These are phyloP conservation scores for Drosophila obscura DNA, from an alignment of 1,140 invertebrate species.

Conservation along the genomic window DNA sequence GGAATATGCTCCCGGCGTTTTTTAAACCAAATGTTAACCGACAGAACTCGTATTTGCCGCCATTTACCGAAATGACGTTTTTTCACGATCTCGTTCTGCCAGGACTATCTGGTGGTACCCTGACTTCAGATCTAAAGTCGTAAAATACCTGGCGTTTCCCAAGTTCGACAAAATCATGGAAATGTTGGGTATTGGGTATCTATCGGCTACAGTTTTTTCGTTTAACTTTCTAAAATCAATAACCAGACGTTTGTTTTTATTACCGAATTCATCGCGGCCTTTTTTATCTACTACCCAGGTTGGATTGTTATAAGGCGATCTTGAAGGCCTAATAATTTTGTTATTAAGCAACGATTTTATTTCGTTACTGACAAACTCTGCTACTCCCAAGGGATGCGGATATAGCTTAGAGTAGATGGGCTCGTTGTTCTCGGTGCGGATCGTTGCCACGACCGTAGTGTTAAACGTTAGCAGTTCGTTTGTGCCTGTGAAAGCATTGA, in stretches of 20 bases:
- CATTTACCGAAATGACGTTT: slow-evolving; percentile 84
- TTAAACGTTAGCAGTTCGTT: background rate
- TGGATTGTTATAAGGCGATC: too few species aligned
- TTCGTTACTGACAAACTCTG: too few species aligned
- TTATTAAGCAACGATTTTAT: too few species aligned
- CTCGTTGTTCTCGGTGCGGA: background rate
- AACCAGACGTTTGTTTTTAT: too few species aligned
- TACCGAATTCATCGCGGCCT: too few species aligned
- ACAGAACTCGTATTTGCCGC: slow-evolving; percentile 36
- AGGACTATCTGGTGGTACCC: slow-evolving; percentile 84
- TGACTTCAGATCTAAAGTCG: slow-evolving; percentile 18
- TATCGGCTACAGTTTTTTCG: background rate
- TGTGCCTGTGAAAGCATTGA: background rate
- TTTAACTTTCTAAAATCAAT: background rate
- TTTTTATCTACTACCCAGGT: too few species aligned
- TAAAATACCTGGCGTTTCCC: slow-evolving; percentile 22
- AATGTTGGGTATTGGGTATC: slow-evolving; percentile 5
- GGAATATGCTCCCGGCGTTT: slow-evolving; percentile 34
- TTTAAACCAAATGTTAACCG: slow-evolving; percentile 22
- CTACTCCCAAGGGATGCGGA: background rate
- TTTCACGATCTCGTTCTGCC: slow-evolving; percentile 66
- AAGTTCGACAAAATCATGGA: slow-evolving; percentile 74
- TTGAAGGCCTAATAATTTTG: too few species aligned
- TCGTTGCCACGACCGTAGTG: background rate
- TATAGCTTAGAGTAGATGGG: background rate